Base-by-base conservation (phyloP, 1,140 invertebrate species). In the Drosophila ohnishii region DNA sequence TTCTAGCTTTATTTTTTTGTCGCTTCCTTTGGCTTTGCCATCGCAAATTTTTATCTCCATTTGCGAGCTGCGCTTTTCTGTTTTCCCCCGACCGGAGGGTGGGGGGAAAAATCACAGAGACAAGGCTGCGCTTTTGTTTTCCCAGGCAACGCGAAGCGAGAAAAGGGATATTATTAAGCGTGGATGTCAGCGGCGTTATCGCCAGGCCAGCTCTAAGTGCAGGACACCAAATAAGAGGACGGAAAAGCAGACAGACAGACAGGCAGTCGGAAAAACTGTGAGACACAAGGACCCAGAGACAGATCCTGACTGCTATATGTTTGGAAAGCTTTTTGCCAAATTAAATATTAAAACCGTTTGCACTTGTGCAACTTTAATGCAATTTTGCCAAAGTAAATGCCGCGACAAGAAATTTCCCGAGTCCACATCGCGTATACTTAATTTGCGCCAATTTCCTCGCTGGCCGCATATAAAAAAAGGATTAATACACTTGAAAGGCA, bases 301-400 rank as follows among this genome's bases (percentile, higher is more conserved):
- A 40, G 48, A 65, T 45, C 35, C 62, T 44, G 62, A n/a, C 30
- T 63, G 58, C 45, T 6, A 50, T 61, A 66, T 73, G 76, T 88
- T 87, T 67, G 79, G 57, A 90, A 90, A 90, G 87, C 86, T 86
- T 78, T 88, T 90, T 90, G 75, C 76, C 77, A 90, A 90, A 90
- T 90, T 90, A 90, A 90, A 90, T 90, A 90, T 90, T 90, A 90
- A 90, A 83, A 80, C 76, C 77, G 81, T 90, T 77, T 90, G 87
- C 87, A 90, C 79, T 86, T 90, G 90, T 90, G 80, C 87, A 90
- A 90, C 83, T 90, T 90, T 90, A 90, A 90, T 90, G 87, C 87
- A 90, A 90, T 90, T 88, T 88, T 80, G 63, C 76, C 63, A 75
- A 90, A 86, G 76, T 74, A 90, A 88, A 84, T 75, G 84, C 56